Evolutionary conservation across 2,888 invertebrate genomes (phyloP), one percentile per base, ranked within the genome.

Genomic region (Sussaba pulchella): DNA sequence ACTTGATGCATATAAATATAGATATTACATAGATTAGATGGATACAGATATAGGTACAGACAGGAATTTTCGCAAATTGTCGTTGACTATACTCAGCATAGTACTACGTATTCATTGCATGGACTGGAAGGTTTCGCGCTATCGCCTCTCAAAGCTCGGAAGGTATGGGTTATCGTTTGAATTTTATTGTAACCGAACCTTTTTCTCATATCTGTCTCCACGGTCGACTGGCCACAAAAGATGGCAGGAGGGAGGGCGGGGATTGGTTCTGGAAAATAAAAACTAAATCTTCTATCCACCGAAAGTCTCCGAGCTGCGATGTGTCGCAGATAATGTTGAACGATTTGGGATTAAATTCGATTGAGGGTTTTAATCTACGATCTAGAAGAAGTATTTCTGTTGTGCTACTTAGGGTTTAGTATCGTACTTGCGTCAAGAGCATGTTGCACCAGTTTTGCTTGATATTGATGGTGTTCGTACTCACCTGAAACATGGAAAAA

Each of bases 161-260:
- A 57, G 17, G 67, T 66, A 45, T n/a, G 47, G 4, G 1, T n/a
- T 57, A 54, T 64, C 78, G 47, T 74, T 69, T 78, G 50, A 59
- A 41, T 24, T 78, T 59, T 69, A 54, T 67, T 66, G 39, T 41
- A 39, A 47, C n/a, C 19, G 50, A 71, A 41, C 47, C 31, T 72
- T 43, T 66, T 41, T 57, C 41, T 26, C 66, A 57, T 72, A 72
- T 72, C 52, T 26, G 4, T 14, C 9, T 21, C 36, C 41, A 14
- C 12, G 41, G 21, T 54, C 66, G 47, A 45, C 41, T 66, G 66
- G 41, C 69, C 57, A 26, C n/a, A n/a, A n/a, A n/a, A n/a, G n/a
- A n/a, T n/a, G n/a, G n/a, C n/a, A n/a, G n/a, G n/a, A n/a, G n/a
- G 12, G 4, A 14, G 17, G 10, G 19, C 5, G 10, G 39, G 19